These are phyloP conservation scores for Zaprionus camerounensis DNA, from an alignment of 1,140 invertebrate species.

Conservation along the genomic window DNA sequence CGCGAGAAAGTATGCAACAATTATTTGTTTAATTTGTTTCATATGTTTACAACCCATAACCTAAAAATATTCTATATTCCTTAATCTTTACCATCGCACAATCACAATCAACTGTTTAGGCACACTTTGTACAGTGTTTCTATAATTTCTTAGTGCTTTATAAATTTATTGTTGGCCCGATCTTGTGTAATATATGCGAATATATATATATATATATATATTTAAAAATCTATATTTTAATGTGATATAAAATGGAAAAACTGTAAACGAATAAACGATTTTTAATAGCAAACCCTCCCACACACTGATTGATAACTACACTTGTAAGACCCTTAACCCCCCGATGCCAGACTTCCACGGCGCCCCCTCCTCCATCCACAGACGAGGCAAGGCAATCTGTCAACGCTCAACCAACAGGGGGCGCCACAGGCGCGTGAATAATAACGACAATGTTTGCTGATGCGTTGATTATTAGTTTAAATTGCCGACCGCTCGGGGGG, in stretches of 20 bases:
- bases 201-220: constrained; percentile 51
- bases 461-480: constrained; percentile 84
- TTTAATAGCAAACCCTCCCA: constrained; percentile 53
- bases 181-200: constrained; percentile 65
- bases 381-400: constrained; percentile 56
- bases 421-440: constrained; percentile 66
- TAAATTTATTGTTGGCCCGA: constrained; percentile 53
- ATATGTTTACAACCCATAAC: too few relatives aligned
- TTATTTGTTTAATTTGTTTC: background rate
- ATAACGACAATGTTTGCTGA: constrained; percentile 83
- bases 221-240: constrained; percentile 71
- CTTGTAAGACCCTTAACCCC: constrained; percentile 38
- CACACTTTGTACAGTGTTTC: constrained; percentile 27
- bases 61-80: too few relatives aligned
- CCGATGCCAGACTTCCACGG: background rate
- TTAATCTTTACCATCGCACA: background rate
- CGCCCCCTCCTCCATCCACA: too few relatives aligned
- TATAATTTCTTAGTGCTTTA: constrained; percentile 61
- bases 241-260: constrained; percentile 69
- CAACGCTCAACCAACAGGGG: constrained; percentile 60
- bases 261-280: constrained; percentile 72
- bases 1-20: background rate
- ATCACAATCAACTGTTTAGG: constrained; percentile 22
- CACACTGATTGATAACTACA: constrained; percentile 54
- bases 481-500: constrained; percentile 65